Evolutionary conservation across 2,797 vertebrate genomes (phyloP), one percentile per base, ranked within the genome.

Genomic region (Rhodeus uyekii): DNA sequence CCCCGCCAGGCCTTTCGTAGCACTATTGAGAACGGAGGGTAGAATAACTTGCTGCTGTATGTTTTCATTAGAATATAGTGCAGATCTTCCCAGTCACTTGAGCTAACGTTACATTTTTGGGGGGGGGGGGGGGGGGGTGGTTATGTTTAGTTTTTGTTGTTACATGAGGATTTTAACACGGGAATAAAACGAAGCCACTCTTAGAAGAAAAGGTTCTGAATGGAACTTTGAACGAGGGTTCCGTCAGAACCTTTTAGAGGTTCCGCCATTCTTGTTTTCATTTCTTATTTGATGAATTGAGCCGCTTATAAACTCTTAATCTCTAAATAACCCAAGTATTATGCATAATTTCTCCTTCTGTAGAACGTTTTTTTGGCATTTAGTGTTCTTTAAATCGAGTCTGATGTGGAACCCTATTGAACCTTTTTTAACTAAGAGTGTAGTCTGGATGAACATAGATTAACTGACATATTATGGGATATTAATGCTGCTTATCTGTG

Each of bases 401-500:
- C 12, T 12, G 12, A 27, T 27, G 24, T 58, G 14, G 55, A 58
- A 58, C 2, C 55, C 24, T 4, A 29, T 2, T 60, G 58, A 60
- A 60, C 58, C 27, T 60, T 60, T 60, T 27, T 60, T 16, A n/a
- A 29, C 58, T 60, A 29, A 60, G 58, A 60, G 27, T 60, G 38
- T 36, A 34, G 60, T 64, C 10, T 13, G 74, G 6, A 48, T 39
- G 34, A 68, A 29, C 24, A n/a, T 39, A 44, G 27, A 46, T 68
- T 7, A 63, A n/a, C 36, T 36, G 60, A 10, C n/a, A 19, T 80
- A 29, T 71, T 24, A 42, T 69, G 48, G 24, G 10, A 61, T 61
- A 73, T 63, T 64, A 72, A 73, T 81, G 79, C 79, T 73, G 69
- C 69, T 73, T 10, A 63, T 16, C 14, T 36, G 36, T 61, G 16